Evolutionary conservation across 1,140 invertebrate species (phyloP).

Genomic region (Drosophila tsacasi): DNA sequence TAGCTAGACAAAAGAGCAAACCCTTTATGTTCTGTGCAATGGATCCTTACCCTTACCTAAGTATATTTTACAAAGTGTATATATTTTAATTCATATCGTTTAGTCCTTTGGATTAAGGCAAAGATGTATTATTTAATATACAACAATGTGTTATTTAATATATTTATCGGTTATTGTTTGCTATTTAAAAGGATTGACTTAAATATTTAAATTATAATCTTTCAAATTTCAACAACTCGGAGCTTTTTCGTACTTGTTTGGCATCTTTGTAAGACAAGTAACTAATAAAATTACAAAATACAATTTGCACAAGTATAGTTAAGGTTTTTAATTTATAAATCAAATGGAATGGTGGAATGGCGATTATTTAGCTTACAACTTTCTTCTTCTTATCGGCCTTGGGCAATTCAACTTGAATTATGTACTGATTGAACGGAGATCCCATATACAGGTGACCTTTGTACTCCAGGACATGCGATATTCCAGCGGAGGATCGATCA

Average conservation of each 20-base stretch:
- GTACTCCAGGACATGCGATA: constrained; percentile 88
- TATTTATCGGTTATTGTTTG: constrained; percentile 5
- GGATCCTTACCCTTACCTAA: constrained; percentile 56
- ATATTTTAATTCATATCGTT: background rate
- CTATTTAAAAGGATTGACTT: background rate
- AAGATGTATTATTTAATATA: constrained; percentile 3
- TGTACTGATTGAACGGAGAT: constrained; percentile 85
- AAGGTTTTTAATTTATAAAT: background rate
- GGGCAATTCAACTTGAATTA: constrained; percentile 18
- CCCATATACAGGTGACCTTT: constrained; percentile 87
- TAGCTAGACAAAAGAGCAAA: constrained; percentile 72
- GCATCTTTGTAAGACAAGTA: background rate
- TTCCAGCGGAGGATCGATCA: constrained; percentile 84
- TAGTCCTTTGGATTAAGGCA: no score
- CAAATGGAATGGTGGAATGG: background rate
- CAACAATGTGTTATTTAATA: background rate
- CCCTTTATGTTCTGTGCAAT: constrained; percentile 43
- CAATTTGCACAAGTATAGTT: constrained; percentile 5
- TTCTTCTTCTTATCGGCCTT: background rate
- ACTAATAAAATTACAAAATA: background rate
- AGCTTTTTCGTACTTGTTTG: constrained; percentile 5
- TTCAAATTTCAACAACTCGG: background rate
- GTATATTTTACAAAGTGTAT: constrained; percentile 32
- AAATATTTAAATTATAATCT: background rate
- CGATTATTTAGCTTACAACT: background rate